A percentile compares a stretch with the other conserved stretches of the same genome.
These are phyloP conservation scores for Spialia ferax DNA, from an alignment of 2,888 invertebrate species.

Conservation along the genomic window DNA sequence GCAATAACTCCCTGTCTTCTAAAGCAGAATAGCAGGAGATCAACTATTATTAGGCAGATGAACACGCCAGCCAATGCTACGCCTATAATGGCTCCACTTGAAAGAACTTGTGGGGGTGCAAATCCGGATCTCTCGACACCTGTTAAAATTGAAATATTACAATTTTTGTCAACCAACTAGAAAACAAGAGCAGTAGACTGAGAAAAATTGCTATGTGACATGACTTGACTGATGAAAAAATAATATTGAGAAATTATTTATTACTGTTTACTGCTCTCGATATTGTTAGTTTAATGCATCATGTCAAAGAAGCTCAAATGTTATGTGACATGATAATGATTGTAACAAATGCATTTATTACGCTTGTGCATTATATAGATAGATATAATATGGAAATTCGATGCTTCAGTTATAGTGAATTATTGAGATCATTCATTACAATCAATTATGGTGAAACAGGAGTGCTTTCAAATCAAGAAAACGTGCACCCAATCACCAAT, in stretches of 20 bases:
- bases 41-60: slow-evolving; percentile 93
- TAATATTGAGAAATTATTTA: slow-evolving; percentile 42
- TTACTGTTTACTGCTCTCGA: slow-evolving; percentile 70
- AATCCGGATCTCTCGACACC: slow-evolving; percentile 80
- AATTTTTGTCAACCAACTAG: slow-evolving; percentile 39
- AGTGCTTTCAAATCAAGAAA: slow-evolving; percentile 79
- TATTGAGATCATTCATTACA: slow-evolving; percentile 68
- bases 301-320: slow-evolving; percentile 76
- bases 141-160: slow-evolving; percentile 59
- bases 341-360: slow-evolving; percentile 70
- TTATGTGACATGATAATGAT: slow-evolving; percentile 77
- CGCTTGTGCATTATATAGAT: slow-evolving; percentile 53
- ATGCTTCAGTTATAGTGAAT: slow-evolving; percentile 30
- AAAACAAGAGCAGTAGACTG: slow-evolving; percentile 68
- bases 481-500: slow-evolving; percentile 84
- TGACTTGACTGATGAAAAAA: slow-evolving; percentile 14
- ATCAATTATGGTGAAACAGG: slow-evolving; percentile 70
- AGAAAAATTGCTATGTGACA: slow-evolving; percentile 39
- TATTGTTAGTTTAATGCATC: slow-evolving; percentile 78
- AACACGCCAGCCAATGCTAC: slow-evolving; percentile 94
- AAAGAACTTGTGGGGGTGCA: slow-evolving; percentile 85
- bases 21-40: slow-evolving; percentile 92
- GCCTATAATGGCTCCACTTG: slow-evolving; percentile 93
- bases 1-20: slow-evolving; percentile 90
- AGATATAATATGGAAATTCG: no score